Base-by-base conservation (phyloP, 2,113 vertebrate genomes). In the Bambusicola thoracicus region DNA sequence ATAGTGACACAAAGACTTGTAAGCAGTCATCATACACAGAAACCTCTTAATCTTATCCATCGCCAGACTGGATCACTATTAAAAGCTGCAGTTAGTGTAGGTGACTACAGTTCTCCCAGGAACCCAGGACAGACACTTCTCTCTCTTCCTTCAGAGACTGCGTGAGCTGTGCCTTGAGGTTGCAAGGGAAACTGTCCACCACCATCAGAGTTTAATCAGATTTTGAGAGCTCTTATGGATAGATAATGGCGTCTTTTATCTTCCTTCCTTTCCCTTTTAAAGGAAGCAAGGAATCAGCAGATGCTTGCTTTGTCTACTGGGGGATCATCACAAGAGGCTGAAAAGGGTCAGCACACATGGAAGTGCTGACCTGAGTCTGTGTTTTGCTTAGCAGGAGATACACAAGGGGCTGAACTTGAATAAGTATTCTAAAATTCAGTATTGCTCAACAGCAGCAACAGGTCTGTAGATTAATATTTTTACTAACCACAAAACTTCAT, bases 401-500 rank as follows among this genome's bases (percentile, higher is more conserved):
- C 2, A 6, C 40, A n/a, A 77, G 12, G 19, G 12, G 38, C 56
- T 86, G 51, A 82, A 65, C 76, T 70, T 16, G 0, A 91, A 41
- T 32, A 65, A 88, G 34, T 20, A 18, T 32, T 59, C 66, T 29
- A 72, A 92, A 90, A 87, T 69, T 73, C 55, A 73, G 1, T 38
- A 63, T 73, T 87, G 34, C 74, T 73, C 78, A 73, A 55, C 11
- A 38, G 5, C 62, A 92, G 84, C 30, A 61, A 21, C 67, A 93
- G 81, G 38, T 46, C 77, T 73, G 83, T 6, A 49, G 65, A 65
- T 22, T 30, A 88, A 73, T 81, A 78, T 69, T 95, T 95, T 88
- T 68, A 43, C 76, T 92, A 62, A 84, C 90, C 89, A 69, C 90
- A 91, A 43, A 84, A 73, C 53, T 87, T 83, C 24, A 12, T 78